Conservation (phyloP, 2,888 invertebrate genomes). For the Belgica antarctica region DNA sequence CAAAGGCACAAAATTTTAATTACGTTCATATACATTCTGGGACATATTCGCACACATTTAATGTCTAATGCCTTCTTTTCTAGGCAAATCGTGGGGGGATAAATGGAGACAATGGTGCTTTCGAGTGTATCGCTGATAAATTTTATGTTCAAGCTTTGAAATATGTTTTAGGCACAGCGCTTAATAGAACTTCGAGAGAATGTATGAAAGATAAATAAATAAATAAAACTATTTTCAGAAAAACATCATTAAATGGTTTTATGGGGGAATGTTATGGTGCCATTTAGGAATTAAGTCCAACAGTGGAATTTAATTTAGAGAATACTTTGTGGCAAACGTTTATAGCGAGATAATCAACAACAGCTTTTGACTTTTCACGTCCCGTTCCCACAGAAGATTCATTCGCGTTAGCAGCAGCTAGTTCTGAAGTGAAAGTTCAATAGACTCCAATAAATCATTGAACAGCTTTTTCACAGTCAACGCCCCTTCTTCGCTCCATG, state of each 20-base stretch:
- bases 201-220: neutral
- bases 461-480: neutral
- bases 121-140: neutral
- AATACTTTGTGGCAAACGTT: too few species aligned
- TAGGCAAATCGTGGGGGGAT: neutral
- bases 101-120: neutral
- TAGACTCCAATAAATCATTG: neutral
- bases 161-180: too few species aligned
- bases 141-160: neutral
- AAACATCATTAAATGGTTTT: neutral
- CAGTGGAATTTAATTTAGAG: neutral
- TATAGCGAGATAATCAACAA: neutral
- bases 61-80: neutral
- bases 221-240: neutral
- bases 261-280: too few species aligned
- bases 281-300: neutral
- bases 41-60: neutral
- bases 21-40: neutral
- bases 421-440: neutral
- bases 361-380: neutral
- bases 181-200: too few species aligned
- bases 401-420: neutral
- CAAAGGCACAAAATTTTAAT: conserved; percentile 22
- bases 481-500: too few species aligned
- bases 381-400: neutral